These are phyloP conservation scores for Barnardius zonarius DNA, from an alignment of 2,113 vertebrate species.

Conservation along the genomic window DNA sequence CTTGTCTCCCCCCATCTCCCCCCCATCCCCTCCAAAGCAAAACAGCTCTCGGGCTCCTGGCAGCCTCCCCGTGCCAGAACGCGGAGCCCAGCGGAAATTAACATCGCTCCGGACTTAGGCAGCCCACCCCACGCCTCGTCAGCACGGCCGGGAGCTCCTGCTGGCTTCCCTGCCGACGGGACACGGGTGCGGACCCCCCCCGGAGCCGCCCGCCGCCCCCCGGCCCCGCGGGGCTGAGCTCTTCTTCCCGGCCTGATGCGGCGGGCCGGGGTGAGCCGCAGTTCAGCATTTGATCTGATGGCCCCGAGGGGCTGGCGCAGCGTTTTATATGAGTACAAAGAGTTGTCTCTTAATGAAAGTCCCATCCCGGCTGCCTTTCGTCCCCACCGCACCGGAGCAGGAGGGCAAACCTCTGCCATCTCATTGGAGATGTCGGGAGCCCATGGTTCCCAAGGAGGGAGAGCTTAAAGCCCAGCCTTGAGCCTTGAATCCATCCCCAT, in stretches of 20 bases:
- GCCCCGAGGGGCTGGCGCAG: conserved; percentile 20
- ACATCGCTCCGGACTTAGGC: neutral
- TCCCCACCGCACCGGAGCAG: neutral
- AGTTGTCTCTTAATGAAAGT: conserved; percentile 57
- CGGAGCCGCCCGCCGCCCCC: neutral
- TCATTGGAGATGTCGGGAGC: neutral
- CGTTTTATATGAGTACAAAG: conserved; percentile 55
- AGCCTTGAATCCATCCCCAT: neutral
- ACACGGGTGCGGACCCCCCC: neutral
- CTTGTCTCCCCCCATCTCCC: neutral
- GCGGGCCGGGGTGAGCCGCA: conserved; percentile 42
- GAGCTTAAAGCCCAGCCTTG: fast-evolving
- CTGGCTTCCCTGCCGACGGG: fast-evolving
- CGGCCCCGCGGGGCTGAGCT: neutral
- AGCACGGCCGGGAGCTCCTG: fast-evolving
- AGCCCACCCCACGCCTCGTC: neutral
- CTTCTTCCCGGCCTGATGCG: conserved; percentile 19
- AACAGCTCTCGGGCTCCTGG: conserved; percentile 39
- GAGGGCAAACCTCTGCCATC: neutral
- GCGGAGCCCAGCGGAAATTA: conserved; percentile 57
- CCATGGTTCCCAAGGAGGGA: neutral
- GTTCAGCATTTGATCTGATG: conserved; percentile 66
- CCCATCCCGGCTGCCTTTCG: neutral
- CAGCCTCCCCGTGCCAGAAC: neutral
- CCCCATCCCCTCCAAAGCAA: conserved; percentile 3